Base-by-base conservation (phyloP, 35 echinoderm and acorn worm genomes). In the Anneissia japonica region DNA sequence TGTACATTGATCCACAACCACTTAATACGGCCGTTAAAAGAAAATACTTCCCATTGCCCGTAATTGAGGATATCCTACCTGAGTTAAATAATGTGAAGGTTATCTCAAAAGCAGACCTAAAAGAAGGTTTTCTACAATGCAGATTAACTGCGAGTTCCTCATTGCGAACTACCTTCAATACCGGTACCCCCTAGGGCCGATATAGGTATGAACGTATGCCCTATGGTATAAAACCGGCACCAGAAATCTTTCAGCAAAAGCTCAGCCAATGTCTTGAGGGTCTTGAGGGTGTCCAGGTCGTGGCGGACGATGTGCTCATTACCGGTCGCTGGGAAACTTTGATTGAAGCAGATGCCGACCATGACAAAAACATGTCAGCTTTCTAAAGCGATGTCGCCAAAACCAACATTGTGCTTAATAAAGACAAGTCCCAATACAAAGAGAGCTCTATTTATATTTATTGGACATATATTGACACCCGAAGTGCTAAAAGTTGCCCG, bases 61-160 rank as follows among this genome's bases (percentile, higher is more conserved):
- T 78, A 2, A 80, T 88, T 19, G 89, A 95, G 31, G 89, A 95
- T 17, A 36, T 90, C 26, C 74, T 90, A 23, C 88, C 79, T 56
- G 19, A 86, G 39, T 31, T 45, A n/a, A 29, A 32, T 37, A 39
- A 87, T 81, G 77, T 88, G 0, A 92, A 92, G 36, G 86, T 88
- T 0, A 88, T 84, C 35, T 82, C 32, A 19, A 92, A 92, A 77
- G 81, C 80, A 0, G 81, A 87, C 45, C 39, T 51, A 9, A 37
- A 87, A 29, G 85, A 88, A 83, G 90, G 90, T 30, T 88, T 92
- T 75, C 86, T 92, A 10, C 90, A 92, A 74, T 87, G 86, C 31
- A 51, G 37, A 30, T 40, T 90, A 36, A 64, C 82, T 88, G 80
- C 74, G 21, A 32, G 33, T 12, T 83, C 64, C n/a, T 35, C 17